These are phyloP conservation scores for Bufo bufo DNA, from an alignment of 2,113 vertebrate species.

Conservation along the genomic window DNA sequence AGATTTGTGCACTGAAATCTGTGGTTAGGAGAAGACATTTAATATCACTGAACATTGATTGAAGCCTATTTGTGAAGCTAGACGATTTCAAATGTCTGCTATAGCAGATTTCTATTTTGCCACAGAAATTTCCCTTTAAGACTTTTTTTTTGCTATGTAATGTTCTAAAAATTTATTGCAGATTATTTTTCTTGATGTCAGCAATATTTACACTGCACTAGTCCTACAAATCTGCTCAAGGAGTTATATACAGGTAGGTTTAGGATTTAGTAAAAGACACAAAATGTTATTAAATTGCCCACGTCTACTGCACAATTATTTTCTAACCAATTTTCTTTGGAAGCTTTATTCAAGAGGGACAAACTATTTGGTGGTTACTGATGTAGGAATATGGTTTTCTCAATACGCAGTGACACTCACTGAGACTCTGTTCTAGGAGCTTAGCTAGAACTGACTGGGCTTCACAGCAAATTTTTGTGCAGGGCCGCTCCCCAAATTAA, in stretches of 20 bases:
- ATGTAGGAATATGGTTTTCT: background rate
- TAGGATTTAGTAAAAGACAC: background rate
- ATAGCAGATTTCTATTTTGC: background rate
- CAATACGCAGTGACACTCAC: no score
- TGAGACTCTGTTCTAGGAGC: no score
- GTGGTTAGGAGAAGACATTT: background rate
- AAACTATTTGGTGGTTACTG: background rate
- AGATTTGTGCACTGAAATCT: background rate
- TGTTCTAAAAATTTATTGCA: background rate
- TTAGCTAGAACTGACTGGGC: no score
- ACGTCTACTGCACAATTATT: background rate
- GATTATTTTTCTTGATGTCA: slow-evolving; percentile 4
- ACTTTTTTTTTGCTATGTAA: background rate
- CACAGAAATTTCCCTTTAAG: background rate
- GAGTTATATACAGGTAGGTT: background rate
- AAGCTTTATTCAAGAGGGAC: background rate
- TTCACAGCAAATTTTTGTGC: no score
- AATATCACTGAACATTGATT: background rate
- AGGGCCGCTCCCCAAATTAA: no score
- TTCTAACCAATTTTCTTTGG: no score
- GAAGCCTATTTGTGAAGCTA: background rate
- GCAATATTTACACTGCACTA: slow-evolving; percentile 2
- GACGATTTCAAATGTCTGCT: background rate
- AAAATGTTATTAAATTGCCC: background rate
- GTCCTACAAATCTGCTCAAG: background rate